These are phyloP conservation scores for Mus spretus DNA, from an alignment of 2,797 vertebrate genomes.

Conservation along the genomic window DNA sequence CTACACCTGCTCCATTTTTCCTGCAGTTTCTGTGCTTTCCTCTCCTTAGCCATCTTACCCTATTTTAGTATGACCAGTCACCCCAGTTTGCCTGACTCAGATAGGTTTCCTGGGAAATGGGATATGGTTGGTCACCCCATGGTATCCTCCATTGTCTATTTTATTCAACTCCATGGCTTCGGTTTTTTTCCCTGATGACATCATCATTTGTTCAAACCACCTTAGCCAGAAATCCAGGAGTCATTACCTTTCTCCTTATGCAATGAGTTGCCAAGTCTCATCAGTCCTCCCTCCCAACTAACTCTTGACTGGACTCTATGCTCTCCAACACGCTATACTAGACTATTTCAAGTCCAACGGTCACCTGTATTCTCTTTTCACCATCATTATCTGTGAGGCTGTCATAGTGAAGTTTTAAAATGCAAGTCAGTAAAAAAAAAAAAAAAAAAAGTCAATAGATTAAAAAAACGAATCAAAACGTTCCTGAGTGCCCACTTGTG, in stretches of 20 bases:
- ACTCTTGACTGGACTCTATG: background rate
- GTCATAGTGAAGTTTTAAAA: conserved; percentile 60
- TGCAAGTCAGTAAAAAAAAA: background rate
- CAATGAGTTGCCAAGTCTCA: conserved; percentile 52
- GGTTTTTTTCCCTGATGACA: conserved; percentile 53
- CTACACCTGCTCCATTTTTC: background rate
- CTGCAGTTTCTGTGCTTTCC: background rate
- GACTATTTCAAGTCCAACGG: conserved; percentile 52
- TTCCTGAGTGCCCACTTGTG: conserved; percentile 24
- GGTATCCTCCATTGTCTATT: conserved; percentile 32
- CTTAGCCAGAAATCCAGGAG: conserved; percentile 57
- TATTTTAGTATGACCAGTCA: background rate
- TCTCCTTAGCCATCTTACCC: background rate
- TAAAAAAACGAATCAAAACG: background rate
- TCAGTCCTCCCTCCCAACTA: conserved; percentile 53
- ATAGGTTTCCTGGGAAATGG: background rate
- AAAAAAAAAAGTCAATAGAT: background rate
- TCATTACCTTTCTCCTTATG: conserved; percentile 55
- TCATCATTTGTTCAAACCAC: conserved; percentile 38
- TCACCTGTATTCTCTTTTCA: background rate
- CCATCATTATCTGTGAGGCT: conserved; percentile 17
- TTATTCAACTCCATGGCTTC: conserved; percentile 58
- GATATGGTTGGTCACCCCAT: background rate
- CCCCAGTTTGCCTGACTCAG: background rate
- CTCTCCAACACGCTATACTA: conserved; percentile 34